Evolutionary conservation across 2,888 invertebrate species (phyloP).

Genomic region (Drosophila pseudotakahashii): DNA sequence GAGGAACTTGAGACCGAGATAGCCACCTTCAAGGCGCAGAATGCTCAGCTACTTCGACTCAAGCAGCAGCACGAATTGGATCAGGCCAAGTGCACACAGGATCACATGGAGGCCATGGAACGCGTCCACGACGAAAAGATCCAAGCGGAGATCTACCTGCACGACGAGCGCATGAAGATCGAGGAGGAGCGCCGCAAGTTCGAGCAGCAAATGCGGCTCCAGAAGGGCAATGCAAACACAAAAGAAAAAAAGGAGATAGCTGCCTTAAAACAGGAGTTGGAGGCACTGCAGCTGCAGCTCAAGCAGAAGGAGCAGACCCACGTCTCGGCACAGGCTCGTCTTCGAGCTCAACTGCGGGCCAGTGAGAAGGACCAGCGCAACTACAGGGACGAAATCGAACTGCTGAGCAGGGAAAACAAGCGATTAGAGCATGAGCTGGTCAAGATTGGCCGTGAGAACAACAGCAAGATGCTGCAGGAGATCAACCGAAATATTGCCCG

Average conservation of each 20-base stretch:
- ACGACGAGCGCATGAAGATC: slow-evolving; percentile 89
- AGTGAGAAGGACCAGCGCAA: slow-evolving; percentile 89
- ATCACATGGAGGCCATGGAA: slow-evolving; percentile 86
- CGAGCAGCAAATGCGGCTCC: slow-evolving; percentile 88
- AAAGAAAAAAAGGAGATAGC: slow-evolving; percentile 90
- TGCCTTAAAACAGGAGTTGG: slow-evolving; percentile 88
- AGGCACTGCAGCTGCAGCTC: slow-evolving; percentile 88
- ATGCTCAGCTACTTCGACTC: slow-evolving; percentile 85
- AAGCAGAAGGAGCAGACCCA: slow-evolving; percentile 90
- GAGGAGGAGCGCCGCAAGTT: slow-evolving; percentile 88
- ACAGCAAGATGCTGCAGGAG: slow-evolving; percentile 90
- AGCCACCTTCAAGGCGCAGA: slow-evolving; percentile 86
- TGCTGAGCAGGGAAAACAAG: slow-evolving; percentile 88
- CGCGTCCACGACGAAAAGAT: slow-evolving; percentile 88
- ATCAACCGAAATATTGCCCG: slow-evolving; percentile 88
- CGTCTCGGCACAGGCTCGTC: slow-evolving; percentile 89
- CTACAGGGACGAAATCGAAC: slow-evolving; percentile 88
- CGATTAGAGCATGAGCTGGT: slow-evolving; percentile 87
- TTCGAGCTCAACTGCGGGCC: slow-evolving; percentile 90
- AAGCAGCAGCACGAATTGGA: slow-evolving; percentile 87
- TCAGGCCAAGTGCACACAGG: slow-evolving; percentile 87
- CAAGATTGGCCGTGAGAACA: slow-evolving; percentile 86
- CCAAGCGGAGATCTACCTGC: slow-evolving; percentile 87
- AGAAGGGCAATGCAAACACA: slow-evolving; percentile 87
- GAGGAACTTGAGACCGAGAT: slow-evolving; percentile 88